Conservation (phyloP, 1,140 invertebrate genomes). For the Listronotus bonariensis region DNA sequence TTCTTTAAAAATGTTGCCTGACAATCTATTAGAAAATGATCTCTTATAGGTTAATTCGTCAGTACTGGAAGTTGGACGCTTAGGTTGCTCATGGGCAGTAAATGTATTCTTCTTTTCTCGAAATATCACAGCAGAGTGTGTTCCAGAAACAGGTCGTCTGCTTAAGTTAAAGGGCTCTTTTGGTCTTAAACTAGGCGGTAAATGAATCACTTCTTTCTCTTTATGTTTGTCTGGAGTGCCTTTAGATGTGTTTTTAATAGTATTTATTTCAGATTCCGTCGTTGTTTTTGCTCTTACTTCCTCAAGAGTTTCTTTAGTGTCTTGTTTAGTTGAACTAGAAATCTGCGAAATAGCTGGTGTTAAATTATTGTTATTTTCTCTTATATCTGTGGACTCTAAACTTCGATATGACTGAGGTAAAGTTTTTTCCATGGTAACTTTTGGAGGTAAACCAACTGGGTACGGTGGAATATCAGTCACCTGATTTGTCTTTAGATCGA, state of each 20-base stretch:
- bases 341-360: not conserved
- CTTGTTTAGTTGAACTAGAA: not conserved
- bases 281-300: slow-evolving; percentile 1
- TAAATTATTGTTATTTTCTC: not conserved
- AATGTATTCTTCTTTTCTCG: not conserved
- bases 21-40: slow-evolving; percentile 10
- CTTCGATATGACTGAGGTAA: too few relatives aligned
- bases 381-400: not conserved
- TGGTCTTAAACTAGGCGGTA: slow-evolving; percentile 12
- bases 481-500: too few relatives aligned
- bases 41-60: slow-evolving; percentile 1
- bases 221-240: too few relatives aligned
- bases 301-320: not conserved
- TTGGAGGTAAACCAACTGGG: too few relatives aligned
- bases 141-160: not conserved
- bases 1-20: slow-evolving; percentile 30
- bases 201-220: not conserved
- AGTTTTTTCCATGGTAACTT: too few relatives aligned
- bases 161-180: slow-evolving; percentile 4
- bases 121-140: slow-evolving; percentile 2
- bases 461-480: too few relatives aligned
- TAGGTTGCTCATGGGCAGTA: not conserved
- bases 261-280: too few relatives aligned
- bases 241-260: too few relatives aligned
- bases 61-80: not conserved